Conservation (phyloP, 2,113 vertebrate species). For the Scortum barcoo region DNA sequence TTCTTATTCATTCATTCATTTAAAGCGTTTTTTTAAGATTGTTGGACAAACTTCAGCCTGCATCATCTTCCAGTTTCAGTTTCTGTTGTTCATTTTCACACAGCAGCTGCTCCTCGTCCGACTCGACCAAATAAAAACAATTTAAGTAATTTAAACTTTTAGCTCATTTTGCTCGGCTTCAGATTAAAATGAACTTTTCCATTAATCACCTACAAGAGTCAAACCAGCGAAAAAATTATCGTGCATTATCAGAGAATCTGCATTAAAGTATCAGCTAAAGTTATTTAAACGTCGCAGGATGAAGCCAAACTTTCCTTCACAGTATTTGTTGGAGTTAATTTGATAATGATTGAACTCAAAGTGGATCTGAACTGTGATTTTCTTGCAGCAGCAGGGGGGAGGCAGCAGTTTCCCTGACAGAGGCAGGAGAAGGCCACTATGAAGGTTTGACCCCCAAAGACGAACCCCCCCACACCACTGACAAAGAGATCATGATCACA, state of each 20-base stretch:
- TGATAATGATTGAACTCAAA: not conserved
- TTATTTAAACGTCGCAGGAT: not conserved
- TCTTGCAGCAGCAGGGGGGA: not conserved
- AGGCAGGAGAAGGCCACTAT: not conserved
- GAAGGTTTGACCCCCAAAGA: not conserved
- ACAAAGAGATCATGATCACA: conserved; percentile 2
- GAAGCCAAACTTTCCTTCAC: not conserved
- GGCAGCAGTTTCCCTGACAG: conserved; percentile 3
- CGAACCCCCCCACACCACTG: not conserved
- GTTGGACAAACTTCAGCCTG: not conserved
- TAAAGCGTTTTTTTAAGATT: not conserved
- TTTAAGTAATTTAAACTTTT: not conserved
- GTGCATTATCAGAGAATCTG: too few species aligned
- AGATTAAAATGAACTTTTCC: too few species aligned
- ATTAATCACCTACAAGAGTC: not conserved
- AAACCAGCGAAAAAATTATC: not conserved
- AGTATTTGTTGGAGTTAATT: not conserved
- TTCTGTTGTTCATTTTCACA: not conserved
- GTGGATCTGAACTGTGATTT: not conserved
- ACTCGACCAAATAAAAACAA: not conserved
- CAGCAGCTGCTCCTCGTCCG: too few species aligned
- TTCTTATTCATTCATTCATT: not conserved
- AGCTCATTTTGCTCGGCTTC: too few species aligned
- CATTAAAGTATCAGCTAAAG: not conserved
- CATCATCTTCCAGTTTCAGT: not conserved